Evolutionary conservation across 2,113 vertebrate species (phyloP).

Genomic region (Stigmatopora nigra): DNA sequence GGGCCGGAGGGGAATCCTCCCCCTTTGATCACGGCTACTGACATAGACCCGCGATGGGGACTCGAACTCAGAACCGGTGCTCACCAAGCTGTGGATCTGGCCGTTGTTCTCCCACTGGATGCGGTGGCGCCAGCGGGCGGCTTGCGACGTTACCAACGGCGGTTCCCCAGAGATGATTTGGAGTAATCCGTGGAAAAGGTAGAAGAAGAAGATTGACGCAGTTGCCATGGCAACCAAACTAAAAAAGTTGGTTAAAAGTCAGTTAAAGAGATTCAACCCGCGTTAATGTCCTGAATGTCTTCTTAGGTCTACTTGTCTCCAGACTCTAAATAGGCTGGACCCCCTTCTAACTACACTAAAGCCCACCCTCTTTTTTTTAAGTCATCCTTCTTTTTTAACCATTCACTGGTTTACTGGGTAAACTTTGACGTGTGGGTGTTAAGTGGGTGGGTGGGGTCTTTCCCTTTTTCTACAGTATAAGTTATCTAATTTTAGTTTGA

Average conservation of each 20-base stretch:
- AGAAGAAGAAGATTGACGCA: conserved; percentile 45
- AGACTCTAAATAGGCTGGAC: conserved; percentile 18
- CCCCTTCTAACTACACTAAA: neutral
- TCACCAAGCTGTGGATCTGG: conserved; percentile 68
- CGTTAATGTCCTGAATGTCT: neutral
- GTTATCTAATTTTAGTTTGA: too few species aligned
- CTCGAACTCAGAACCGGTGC: conserved; percentile 69
- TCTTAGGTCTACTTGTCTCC: conserved; percentile 27
- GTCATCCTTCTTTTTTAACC: conserved; percentile 57
- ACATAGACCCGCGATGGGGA: conserved; percentile 49
- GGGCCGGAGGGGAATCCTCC: too few species aligned
- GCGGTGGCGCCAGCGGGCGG: conserved; percentile 60
- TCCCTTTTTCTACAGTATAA: too few species aligned
- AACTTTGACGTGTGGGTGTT: conserved; percentile 58
- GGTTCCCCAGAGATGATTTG: conserved; percentile 50
- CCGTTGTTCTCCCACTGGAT: conserved; percentile 74
- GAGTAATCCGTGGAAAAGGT: conserved; percentile 49
- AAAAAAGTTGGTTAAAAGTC: neutral
- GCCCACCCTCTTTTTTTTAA: neutral
- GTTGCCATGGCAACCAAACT: conserved; percentile 54
- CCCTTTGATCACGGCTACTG: conserved; percentile 39
- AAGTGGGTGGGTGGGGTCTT: conserved; percentile 7
- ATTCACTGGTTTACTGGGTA: conserved; percentile 50
- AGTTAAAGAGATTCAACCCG: neutral
- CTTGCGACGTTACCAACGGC: conserved; percentile 20